A percentile compares a stretch with the other conserved stretches of the same genome.
Conservation (phyloP, 2,888 invertebrate species). For the Ectropis crepuscularia region DNA sequence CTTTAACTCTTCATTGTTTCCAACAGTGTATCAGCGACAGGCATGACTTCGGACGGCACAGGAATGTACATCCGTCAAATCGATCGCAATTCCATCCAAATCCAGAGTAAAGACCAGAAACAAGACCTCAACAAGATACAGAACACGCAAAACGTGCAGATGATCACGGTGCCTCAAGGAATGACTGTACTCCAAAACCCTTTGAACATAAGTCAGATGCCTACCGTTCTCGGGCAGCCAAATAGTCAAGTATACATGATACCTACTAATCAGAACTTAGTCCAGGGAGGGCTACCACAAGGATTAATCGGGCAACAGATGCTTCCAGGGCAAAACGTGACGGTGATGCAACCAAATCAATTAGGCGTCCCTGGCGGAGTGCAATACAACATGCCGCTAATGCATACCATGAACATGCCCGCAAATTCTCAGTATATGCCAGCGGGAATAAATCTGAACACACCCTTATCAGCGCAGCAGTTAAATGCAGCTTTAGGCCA, state of each 20-base stretch:
- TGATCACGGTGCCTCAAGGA: conserved; percentile 78
- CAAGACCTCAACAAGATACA: conserved; percentile 73
- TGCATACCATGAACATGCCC: conserved; percentile 74
- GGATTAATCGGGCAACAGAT: conserved; percentile 73
- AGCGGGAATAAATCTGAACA: conserved; percentile 71
- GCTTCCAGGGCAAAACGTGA: conserved; percentile 73
- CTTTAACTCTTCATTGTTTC: not conserved
- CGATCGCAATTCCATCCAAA: conserved; percentile 75
- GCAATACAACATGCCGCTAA: conserved; percentile 75
- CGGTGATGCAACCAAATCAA: conserved; percentile 79
- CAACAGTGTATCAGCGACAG: conserved; percentile 69
- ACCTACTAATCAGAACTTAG: conserved; percentile 72
- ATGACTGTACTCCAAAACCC: conserved; percentile 80
- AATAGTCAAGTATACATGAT: conserved; percentile 81
- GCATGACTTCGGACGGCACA: conserved; percentile 67
- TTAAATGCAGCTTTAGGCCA: conserved; percentile 75
- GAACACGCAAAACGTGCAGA: conserved; percentile 75
- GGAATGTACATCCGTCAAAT: conserved; percentile 80
- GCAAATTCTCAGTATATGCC: conserved; percentile 74
- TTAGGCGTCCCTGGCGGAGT: conserved; percentile 72
- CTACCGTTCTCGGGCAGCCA: conserved; percentile 69
- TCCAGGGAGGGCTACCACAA: conserved; percentile 66
- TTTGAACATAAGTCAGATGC: conserved; percentile 73
- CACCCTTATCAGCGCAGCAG: conserved; percentile 76
- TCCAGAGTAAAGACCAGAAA: conserved; percentile 76